A percentile compares a stretch with the other conserved stretches of the same genome.
Evolutionary conservation across 2,888 invertebrate genomes (phyloP).

Genomic region (Cheilosia scutellata): DNA sequence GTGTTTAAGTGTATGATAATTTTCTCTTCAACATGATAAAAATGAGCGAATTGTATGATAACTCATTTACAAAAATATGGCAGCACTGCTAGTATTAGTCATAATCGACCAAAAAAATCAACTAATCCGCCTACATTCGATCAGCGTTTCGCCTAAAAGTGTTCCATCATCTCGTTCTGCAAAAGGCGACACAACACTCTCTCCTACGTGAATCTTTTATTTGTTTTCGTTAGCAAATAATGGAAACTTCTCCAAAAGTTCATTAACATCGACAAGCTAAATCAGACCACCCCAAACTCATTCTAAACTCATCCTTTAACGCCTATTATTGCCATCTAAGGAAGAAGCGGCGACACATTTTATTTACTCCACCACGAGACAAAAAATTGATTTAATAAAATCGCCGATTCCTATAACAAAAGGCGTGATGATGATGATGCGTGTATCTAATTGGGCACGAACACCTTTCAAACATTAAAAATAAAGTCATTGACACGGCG

Average conservation of each 20-base stretch:
- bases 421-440: neutral
- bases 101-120: too few relatives aligned
- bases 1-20: too few relatives aligned
- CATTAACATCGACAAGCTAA: constrained; percentile 10
- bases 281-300: constrained; percentile 15
- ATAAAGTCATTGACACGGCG: neutral
- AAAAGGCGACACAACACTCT: neutral
- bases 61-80: too few relatives aligned
- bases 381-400: neutral
- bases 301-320: neutral
- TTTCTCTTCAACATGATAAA: too few relatives aligned
- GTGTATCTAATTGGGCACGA: constrained; percentile 22
- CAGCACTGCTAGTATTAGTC: too few relatives aligned
- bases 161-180: neutral
- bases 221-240: neutral
- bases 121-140: too few relatives aligned
- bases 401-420: neutral
- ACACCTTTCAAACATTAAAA: constrained; percentile 14
- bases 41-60: too few relatives aligned
- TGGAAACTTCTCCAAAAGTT: constrained; percentile 1
- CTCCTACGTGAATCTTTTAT: neutral
- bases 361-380: too few relatives aligned
- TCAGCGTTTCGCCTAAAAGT: neutral
- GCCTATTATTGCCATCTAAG: neutral
- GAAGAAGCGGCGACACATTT: neutral